Evolutionary conservation across 2,888 invertebrate species (phyloP).

Genomic region (Dinocampus coccinellae): DNA sequence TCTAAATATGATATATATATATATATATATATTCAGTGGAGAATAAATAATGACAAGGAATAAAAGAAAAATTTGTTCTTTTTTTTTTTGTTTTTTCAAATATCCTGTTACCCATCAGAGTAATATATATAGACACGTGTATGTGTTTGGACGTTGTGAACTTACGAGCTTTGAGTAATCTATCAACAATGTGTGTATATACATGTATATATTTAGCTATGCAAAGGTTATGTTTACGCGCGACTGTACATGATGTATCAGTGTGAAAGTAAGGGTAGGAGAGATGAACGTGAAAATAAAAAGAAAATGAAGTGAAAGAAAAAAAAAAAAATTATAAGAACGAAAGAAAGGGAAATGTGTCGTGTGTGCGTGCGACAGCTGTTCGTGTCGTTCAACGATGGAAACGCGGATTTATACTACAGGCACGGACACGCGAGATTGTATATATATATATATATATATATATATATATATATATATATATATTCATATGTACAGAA

Average conservation of each 20-base stretch:
- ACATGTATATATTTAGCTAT: background rate
- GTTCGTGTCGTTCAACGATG: slow-evolving; percentile 55
- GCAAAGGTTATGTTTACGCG: slow-evolving; percentile 44
- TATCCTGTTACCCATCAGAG: background rate
- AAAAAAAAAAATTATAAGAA: slow-evolving; percentile 26
- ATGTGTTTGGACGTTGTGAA: slow-evolving; percentile 45
- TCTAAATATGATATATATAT: no score
- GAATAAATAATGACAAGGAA: no score
- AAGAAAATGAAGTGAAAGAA: slow-evolving; percentile 28
- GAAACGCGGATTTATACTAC: slow-evolving; percentile 31
- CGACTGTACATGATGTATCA: slow-evolving; percentile 35
- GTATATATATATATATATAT: background rate
- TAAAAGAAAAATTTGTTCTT: no score
- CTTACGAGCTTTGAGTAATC: slow-evolving; percentile 46
- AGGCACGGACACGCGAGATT: slow-evolving; percentile 35
- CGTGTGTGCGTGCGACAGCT: slow-evolving; percentile 57
- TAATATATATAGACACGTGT: background rate
- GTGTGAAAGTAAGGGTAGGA: slow-evolving; percentile 28
- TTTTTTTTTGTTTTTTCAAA: background rate
- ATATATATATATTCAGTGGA: no score
- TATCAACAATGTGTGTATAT: slow-evolving; percentile 40
- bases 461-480: background rate
- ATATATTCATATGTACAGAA: background rate
- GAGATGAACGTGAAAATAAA: slow-evolving; percentile 21
- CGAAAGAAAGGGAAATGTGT: background rate